Evolutionary conservation across 2,888 invertebrate species (phyloP), one percentile per base, ranked within the genome.

Genomic region (Onthophagus sagittarius): DNA sequence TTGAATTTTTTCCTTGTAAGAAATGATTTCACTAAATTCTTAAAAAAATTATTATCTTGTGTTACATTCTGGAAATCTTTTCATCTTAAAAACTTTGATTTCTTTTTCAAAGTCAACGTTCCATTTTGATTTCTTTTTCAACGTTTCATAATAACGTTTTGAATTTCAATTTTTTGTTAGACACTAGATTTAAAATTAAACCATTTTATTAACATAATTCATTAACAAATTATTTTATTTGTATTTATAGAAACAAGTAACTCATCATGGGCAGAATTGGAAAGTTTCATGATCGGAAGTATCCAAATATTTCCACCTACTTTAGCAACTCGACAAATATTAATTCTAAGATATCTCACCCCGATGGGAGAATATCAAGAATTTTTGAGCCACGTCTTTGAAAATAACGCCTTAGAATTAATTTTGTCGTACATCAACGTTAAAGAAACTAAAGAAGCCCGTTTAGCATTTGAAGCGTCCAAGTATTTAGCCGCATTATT

Each of bases 291-390:
- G 74, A 95, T 97, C 79, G 96, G 96, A 79, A 93, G 91, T 39
- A 94, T 97, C 78, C 94, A 95, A 82, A 92, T 98, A 79, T 92
- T 94, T 84, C 99, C 99, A 5, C 92, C 96, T 1, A 95, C 94
- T 0, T 87, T 92, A 71, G 94, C 94, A 0, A 97, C 97, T 33
- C 92, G 94, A 83, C 98, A 98, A 84, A 93, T 98, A 87, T 88
- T 98, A 1, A 97, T 98, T 80, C 86, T 99, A 32, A 90, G 96
- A 79, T 99, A 98, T 84, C 88, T 99, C n/a, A 94, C 96, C 2
- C 96, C 98, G 0, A 94, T 98, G 91, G 99, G 98, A 11, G 99
- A 98, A 83, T 99, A 98, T 84, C 99, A 99, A 84, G 98, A 98
- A 91, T 94, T 98, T 84, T 88, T 99, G 23, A 93, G 94, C 70